Base-by-base conservation (phyloP, 2,797 vertebrate species). In the Lophius americanus region DNA sequence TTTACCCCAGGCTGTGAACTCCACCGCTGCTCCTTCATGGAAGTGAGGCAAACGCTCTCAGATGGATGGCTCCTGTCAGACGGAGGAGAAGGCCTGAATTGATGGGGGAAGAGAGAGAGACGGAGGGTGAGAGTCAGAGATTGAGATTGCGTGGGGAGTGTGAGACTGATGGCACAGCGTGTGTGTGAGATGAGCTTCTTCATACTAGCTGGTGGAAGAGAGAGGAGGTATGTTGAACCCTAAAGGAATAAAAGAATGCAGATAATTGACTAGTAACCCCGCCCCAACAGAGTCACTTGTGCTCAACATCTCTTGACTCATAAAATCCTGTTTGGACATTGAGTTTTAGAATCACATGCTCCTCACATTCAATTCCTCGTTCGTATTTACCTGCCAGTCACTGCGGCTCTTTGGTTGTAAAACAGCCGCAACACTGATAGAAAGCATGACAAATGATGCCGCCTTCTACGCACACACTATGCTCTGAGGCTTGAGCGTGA, bases 51-150 rank as follows among this genome's bases (percentile, higher is more conserved):
- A 68, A 58, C 48, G 58, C 69, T 76, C 68, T 57, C 62, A 70
- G 57, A 88, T 68, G 47, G 76, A 85, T 73, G 70, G 56, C 70
- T 80, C 60, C 68, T 82, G 86, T 84, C 84, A 68, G 52, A 72
- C 63, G 38, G 64, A 71, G 57, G 37, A 57, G 77, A 68, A 43
- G 39, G 41, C 64, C 64, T 69, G 49, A 76, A 85, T 56, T 71
- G 65, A 79, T 70, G 36, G 12, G 43, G 62, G 59, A 59, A 61
- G 59, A 78, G 48, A 80, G 50, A 68, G 59, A 64, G 36, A 51
- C 4, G 4, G 44, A 42, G 41, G 46, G 57, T 69, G 76, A 79
- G 70, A 74, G 74, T 72, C 65, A 46, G 37, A 51, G 67, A 60
- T 55, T 69, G 70, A 65, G 68, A 72, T 49, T 41, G 51, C 2